Percentiles rank a stretch among this genome's conserved stretches.
These are phyloP conservation scores for Emydura subglobosa DNA, from an alignment of 2,113 vertebrate species.

Conservation along the genomic window DNA sequence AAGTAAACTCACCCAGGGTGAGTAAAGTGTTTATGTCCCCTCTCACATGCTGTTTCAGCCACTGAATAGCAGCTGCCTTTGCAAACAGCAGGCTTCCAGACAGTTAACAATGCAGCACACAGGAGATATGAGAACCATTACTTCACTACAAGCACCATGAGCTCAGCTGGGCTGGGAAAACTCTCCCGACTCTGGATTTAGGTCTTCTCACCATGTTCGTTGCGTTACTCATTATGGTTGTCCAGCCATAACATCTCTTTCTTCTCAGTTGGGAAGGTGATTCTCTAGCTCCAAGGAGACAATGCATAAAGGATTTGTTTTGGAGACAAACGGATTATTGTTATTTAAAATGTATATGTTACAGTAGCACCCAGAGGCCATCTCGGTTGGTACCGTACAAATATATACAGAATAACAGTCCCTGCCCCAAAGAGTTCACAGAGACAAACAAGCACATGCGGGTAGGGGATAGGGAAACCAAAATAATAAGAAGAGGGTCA, in stretches of 20 bases:
- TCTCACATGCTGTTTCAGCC: not conserved
- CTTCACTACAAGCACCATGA: not conserved
- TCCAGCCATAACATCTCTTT: not conserved
- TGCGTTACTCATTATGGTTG: not conserved
- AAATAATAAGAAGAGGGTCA: not conserved
- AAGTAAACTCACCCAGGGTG: not conserved
- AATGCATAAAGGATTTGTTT: not conserved
- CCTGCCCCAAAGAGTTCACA: not conserved
- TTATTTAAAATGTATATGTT: not conserved
- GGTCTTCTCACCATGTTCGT: not conserved
- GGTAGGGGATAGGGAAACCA: not conserved
- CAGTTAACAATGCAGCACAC: not conserved
- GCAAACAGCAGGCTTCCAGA: not conserved
- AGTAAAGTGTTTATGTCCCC: not conserved
- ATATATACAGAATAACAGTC: not conserved
- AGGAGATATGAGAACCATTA: not conserved
- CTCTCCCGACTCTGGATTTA: not conserved
- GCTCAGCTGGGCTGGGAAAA: not conserved
- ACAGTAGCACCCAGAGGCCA: not conserved
- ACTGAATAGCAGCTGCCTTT: not conserved
- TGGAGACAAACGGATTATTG: not conserved
- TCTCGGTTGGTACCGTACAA: not conserved
- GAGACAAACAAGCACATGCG: fast-evolving
- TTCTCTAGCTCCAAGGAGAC: not conserved
- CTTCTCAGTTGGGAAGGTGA: conserved; percentile 16